phyloP scores from a whole-genome alignment of 2,888 invertebrate genomes.

The Sphinx pinastri region DNA sequence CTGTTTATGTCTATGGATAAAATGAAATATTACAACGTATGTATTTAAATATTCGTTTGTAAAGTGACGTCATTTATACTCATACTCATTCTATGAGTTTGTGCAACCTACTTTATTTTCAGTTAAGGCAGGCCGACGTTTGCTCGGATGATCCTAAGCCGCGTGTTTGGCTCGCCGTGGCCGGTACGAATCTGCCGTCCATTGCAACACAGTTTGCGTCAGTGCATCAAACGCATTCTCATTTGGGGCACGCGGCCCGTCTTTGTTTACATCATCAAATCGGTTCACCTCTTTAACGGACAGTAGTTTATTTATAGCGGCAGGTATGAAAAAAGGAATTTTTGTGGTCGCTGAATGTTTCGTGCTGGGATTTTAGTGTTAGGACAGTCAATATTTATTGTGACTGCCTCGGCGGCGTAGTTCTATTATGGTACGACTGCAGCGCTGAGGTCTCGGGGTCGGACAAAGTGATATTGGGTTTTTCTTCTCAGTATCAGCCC shows the following conservation, averaged over 20 bases:
- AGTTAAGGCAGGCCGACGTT: constrained; percentile 25
- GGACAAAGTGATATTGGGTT: no score
- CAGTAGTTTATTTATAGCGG: background rate
- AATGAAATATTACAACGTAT: no score
- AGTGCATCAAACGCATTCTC: constrained; percentile 29
- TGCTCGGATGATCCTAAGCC: constrained; percentile 19
- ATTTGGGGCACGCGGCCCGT: constrained; percentile 27
- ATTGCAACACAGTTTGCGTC: constrained; percentile 29
- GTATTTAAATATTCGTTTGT: background rate
- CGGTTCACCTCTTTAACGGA: constrained; percentile 16
- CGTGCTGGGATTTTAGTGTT: no score
- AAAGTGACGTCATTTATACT: background rate
- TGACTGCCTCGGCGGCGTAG: no score
- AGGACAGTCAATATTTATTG: no score
- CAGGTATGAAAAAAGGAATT: background rate
- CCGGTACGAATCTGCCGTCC: constrained; percentile 17
- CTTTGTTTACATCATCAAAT: constrained; percentile 27
- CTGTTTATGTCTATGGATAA: no score
- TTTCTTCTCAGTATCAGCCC: no score
- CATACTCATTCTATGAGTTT: background rate
- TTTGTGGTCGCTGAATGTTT: background rate
- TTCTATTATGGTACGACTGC: no score
- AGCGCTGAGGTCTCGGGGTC: no score
- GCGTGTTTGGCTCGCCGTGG: constrained; percentile 16
- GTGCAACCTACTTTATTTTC: constrained; percentile 22